Percentiles rank a stretch among this genome's conserved stretches.
These are phyloP conservation scores for rat (Rattus norvegicus) DNA, from an alignment of 2,113 vertebrate species.

Conservation along the genomic window GRCr8 NC_086028.1:81758001-81758500, in stretches of 20 bases:
- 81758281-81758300: slow-evolving; percentile 71
- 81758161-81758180: neutral
- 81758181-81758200: neutral
- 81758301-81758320: slow-evolving; percentile 73
- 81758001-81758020: slow-evolving; percentile 79
- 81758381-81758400: neutral
- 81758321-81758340: slow-evolving; percentile 41
- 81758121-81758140: neutral
- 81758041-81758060: slow-evolving; percentile 73
- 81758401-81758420: neutral
- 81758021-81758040: slow-evolving; percentile 51
- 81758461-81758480: slow-evolving; percentile 15
- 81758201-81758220: neutral
- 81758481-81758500: slow-evolving; percentile 78
- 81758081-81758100: slow-evolving; percentile 65
- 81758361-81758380: neutral
- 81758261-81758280: slow-evolving; percentile 48
- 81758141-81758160: neutral
- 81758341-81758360: neutral
- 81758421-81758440: slow-evolving; percentile 35
- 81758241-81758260: neutral
- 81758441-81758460: neutral
- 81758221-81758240: slow-evolving; percentile 35
- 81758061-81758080: slow-evolving; percentile 40
- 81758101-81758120: neutral